Percentiles rank a stretch among this genome's conserved stretches.
Evolutionary conservation across 2,888 invertebrate genomes (phyloP).

Genomic region (Calephelis perditalis): DNA sequence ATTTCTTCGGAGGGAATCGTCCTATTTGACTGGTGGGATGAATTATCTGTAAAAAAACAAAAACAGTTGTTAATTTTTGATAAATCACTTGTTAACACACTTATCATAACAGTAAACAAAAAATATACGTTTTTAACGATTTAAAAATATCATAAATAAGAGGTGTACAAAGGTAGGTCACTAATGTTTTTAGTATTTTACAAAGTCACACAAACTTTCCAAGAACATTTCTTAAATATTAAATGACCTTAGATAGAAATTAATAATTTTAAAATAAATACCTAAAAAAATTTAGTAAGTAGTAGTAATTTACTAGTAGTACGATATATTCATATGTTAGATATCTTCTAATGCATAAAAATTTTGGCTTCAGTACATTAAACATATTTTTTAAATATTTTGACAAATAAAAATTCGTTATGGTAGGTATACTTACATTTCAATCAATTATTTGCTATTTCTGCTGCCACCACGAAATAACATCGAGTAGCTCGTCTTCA

Average conservation of each 20-base stretch:
- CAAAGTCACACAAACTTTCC: too few species aligned
- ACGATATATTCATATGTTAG: too few species aligned
- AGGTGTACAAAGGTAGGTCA: not conserved
- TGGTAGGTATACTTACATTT: constrained; percentile 11
- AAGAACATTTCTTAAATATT: too few species aligned
- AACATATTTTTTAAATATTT: not conserved
- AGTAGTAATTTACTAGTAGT: too few species aligned
- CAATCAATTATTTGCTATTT: constrained; percentile 69
- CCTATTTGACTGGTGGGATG: constrained; percentile 39
- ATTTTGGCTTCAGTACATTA: too few species aligned
- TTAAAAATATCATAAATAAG: not conserved
- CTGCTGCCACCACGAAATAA: constrained; percentile 91
- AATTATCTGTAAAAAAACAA: constrained; percentile 57
- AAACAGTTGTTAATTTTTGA: constrained; percentile 30
- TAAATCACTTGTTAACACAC: constrained; percentile 10
- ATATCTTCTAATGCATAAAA: too few species aligned
- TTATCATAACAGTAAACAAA: too few species aligned
- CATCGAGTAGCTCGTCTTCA: constrained; percentile 92
- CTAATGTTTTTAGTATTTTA: too few species aligned
- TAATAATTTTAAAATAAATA: too few species aligned
- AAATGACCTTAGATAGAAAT: too few species aligned
- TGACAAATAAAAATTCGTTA: not conserved
- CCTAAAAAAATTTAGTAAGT: too few species aligned
- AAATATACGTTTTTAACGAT: constrained; percentile 13
- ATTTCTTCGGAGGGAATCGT: constrained; percentile 65